Evolutionary conservation across 2,888 invertebrate species (phyloP), one percentile per base, ranked within the genome.

Genomic region (Cryptocephalus moraei): DNA sequence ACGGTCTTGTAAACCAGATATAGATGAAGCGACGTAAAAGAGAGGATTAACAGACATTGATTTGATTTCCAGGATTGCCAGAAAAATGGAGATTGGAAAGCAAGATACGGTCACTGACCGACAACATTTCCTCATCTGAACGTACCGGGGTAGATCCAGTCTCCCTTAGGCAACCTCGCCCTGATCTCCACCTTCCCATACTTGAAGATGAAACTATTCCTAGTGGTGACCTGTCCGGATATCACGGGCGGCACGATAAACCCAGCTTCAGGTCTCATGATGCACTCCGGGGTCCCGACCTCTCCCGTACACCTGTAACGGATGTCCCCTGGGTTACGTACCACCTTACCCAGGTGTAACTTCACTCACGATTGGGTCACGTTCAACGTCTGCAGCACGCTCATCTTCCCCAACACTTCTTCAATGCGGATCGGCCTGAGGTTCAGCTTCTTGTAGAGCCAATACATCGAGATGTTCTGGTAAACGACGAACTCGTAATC

Each of bases 111-210:
- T n/a, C n/a, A 22, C 2, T 6, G 6, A 22, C 6, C 3, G 22
- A 6, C 2, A 6, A 22, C 22, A 22, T 6, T 46, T 73, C 22
- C 6, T 4, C 22, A 4, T 22, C 22, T n/a, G n/a, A 22, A 22
- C 22, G 22, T 71, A 87, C 88, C 74, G 44, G 89, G 87, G 59
- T 84, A 76, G 12, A 88, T 69, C 89, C 88, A 88, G 63, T 87
- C 84, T 1, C 88, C 88, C 51, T 74, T 74, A 0, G 88, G 86
- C 12, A 88, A 60, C 65, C 82, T 84, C 0, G 87, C 88, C 32
- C 77, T 74, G 1, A 88, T 71, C 59, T 82, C 77, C 10, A 88
- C 72, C 36, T 71, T 76, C 8, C 87, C 88, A 61, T 84, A 86
- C 9, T 75, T 75, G 57, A 88, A 87, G 3, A 75, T 76, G 58